phyloP scores from a whole-genome alignment of 1,140 invertebrate species.

The Drosophila orena region DNA sequence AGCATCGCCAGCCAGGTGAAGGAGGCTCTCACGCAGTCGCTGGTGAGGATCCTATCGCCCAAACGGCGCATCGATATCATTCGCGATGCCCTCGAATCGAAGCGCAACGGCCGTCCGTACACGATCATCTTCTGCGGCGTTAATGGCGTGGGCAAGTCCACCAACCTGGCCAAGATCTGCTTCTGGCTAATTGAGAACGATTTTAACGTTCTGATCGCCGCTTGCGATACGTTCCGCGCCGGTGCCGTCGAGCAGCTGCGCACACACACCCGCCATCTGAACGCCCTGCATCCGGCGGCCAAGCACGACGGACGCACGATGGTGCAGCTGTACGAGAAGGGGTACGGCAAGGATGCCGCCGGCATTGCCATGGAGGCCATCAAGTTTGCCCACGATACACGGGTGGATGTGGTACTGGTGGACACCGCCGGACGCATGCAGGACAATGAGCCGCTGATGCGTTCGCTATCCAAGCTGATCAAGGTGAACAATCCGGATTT shows the following conservation, averaged over 20 bases:
- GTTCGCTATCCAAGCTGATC: slow-evolving; percentile 96
- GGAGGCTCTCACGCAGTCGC: slow-evolving; percentile 91
- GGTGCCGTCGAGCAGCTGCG: slow-evolving; percentile 99
- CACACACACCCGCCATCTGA: slow-evolving; percentile 97
- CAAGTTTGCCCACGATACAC: slow-evolving; percentile 92
- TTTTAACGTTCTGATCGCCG: slow-evolving; percentile 97
- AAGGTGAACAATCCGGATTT: slow-evolving; percentile 97
- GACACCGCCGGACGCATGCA: slow-evolving; percentile 99
- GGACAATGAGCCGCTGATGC: slow-evolving; percentile 99
- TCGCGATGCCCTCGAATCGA: slow-evolving; percentile 96
- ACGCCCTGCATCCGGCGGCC: slow-evolving; percentile 95
- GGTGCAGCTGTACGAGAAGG: slow-evolving; percentile 99
- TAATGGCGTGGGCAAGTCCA: slow-evolving; percentile 99
- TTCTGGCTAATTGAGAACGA: slow-evolving; percentile 99
- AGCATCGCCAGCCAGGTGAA: slow-evolving; percentile 94
- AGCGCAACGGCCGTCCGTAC: slow-evolving; percentile 93
- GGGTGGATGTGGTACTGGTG: slow-evolving; percentile 96
- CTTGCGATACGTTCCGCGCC: slow-evolving; percentile 99
- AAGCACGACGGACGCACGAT: slow-evolving; percentile 90
- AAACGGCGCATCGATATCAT: slow-evolving; percentile 98
- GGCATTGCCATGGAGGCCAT: slow-evolving; percentile 99
- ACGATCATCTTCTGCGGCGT: slow-evolving; percentile 99
- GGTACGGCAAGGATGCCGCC: slow-evolving; percentile 99
- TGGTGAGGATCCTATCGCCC: slow-evolving; percentile 97
- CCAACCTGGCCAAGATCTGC: slow-evolving; percentile 99